These are phyloP conservation scores for Okapia johnstoni DNA, from an alignment of 2,113 vertebrate genomes.

Conservation along the genomic window DNA sequence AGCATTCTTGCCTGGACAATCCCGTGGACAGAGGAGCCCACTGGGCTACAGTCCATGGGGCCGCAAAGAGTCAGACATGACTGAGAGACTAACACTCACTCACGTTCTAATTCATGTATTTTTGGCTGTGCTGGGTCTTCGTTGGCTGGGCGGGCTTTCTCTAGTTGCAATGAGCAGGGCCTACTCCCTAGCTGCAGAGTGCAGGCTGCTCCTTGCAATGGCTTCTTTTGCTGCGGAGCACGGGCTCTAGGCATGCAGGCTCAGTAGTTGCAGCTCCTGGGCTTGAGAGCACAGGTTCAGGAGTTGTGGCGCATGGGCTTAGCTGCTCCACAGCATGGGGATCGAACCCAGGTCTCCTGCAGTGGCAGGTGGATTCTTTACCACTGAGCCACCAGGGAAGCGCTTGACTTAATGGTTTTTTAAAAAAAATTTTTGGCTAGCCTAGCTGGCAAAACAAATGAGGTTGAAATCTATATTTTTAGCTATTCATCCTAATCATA, in stretches of 20 bases:
- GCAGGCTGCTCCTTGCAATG: neutral
- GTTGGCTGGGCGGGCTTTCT: neutral
- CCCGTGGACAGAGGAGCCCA: neutral
- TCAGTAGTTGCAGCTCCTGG: neutral
- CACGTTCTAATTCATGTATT: neutral
- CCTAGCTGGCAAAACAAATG: neutral
- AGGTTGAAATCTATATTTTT: neutral
- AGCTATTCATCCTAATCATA: neutral
- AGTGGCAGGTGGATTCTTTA: neutral
- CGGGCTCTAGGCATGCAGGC: neutral
- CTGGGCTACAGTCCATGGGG: neutral
- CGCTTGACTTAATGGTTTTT: neutral
- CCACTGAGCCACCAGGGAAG: neutral
- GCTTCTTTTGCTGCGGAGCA: neutral
- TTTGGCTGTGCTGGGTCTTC: neutral
- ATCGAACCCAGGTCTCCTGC: neutral
- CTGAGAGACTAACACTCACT: neutral
- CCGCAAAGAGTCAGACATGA: neutral
- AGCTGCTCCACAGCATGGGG: neutral
- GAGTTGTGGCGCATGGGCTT: rapidly evolving
- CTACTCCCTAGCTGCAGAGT: neutral
- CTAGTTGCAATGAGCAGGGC: neutral
- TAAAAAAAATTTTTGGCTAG: neutral
- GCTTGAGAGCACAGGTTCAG: neutral
- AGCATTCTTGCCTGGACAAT: neutral